phyloP scores from a whole-genome alignment of 2,113 vertebrate species.

The Centropus unirufus region DNA sequence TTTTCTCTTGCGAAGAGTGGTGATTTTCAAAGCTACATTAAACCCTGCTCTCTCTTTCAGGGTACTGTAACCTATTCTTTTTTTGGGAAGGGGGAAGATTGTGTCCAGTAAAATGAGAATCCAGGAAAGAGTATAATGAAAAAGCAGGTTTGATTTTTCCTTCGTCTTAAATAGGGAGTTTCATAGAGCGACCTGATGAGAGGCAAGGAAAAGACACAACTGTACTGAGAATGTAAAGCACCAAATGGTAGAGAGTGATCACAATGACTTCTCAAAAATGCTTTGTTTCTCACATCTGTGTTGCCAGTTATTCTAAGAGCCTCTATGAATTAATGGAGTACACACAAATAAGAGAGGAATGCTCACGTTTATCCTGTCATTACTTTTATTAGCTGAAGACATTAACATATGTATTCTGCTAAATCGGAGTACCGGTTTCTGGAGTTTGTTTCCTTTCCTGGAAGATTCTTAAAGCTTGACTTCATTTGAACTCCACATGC shows the following conservation, averaged over 20 bases:
- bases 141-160: background rate
- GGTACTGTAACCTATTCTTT: background rate
- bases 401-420: background rate
- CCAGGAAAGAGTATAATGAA: background rate
- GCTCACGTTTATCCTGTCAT: background rate
- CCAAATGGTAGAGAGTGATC: background rate
- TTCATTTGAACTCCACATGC: background rate
- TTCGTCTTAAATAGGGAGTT: background rate
- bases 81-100: background rate
- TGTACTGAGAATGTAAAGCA: background rate
- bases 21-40: background rate
- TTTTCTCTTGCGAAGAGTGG: background rate
- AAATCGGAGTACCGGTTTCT: background rate
- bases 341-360: background rate
- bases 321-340: background rate
- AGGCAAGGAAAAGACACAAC: background rate
- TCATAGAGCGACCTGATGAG: background rate
- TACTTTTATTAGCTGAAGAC: background rate
- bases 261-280: background rate
- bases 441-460: background rate
- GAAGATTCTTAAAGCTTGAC: background rate
- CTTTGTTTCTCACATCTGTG: background rate
- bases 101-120: background rate
- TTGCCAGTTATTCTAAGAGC: background rate
- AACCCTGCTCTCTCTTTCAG: background rate